Base-by-base conservation (phyloP, 2,888 invertebrate species). In the Cacoxenus indagator region DNA sequence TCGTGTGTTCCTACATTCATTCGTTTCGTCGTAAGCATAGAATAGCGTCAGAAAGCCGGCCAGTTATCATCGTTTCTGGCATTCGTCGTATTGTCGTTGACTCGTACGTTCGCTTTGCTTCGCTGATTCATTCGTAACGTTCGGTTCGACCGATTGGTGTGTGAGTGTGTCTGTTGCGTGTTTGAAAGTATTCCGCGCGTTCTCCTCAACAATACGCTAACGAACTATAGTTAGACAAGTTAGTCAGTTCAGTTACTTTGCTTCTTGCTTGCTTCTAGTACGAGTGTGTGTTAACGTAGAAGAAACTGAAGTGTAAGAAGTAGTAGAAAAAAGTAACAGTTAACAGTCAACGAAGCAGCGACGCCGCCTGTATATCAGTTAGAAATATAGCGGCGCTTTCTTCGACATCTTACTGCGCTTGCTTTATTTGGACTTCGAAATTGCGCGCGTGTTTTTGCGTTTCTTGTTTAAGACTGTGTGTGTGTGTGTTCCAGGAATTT, bases 81-180 rank as follows among this genome's bases (percentile, higher is more conserved):
- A 27, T 29, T 57, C 54, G 54, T 54, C 19, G 9, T 24, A 4
- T 26, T 54, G 4, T 22, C 19, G 51, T 51, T 37, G 48, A 43
- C 37, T 61, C 64, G 73, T 26, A 69, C 62, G 55, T 45, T 64
- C 67, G 65, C 17, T 45, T 46, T 64, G n/a, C n/a, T n/a, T n/a
- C n/a, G 54, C 26, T 66, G 46, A 51, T 65, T 61, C 72, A 66
- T 67, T 59, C 65, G 65, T 65, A 17, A 22, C 27, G 2, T 48
- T n/a, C n/a, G n/a, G n/a, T n/a, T n/a, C n/a, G n/a, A n/a, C n/a
- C n/a, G n/a, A n/a, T 65, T 22, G 22, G 17, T 51, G 48, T 29
- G 37, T 65, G 24, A 8, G 26, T 51, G 6, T 22, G 65, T 54
- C 37, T 74, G 27, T 57, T 57, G 71, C 75, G 75, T 54, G 67